Evolutionary conservation across 92 coral and sea anemone species (phyloP).

Genomic region (Nematostella vectensis): DNA sequence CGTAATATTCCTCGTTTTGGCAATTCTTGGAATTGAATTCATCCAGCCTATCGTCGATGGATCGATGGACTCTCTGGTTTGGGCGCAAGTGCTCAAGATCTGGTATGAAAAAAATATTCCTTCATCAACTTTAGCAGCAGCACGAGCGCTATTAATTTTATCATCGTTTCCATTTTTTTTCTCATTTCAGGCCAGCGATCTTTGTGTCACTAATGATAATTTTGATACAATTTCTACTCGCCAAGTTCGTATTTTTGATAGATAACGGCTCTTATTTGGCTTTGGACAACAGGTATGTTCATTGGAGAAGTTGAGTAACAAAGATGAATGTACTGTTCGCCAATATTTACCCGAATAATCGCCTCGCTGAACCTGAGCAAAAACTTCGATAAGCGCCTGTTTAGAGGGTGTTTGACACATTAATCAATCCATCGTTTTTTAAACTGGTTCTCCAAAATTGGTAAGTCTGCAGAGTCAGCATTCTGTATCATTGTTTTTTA

Average conservation of each 20-base stretch:
- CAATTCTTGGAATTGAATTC: conserved; percentile 31
- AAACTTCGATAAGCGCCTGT: no score
- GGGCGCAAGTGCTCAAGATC: not conserved
- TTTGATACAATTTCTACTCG: conserved; percentile 38
- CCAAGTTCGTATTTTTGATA: conserved; percentile 58
- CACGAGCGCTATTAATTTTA: no score
- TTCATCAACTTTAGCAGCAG: no score
- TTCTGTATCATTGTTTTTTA: no score
- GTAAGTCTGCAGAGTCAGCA: no score
- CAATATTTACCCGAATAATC: no score
- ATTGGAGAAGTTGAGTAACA: no score
- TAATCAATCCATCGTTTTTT: no score
- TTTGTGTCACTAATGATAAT: conserved; percentile 37
- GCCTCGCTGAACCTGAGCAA: no score
- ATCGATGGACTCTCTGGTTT: conserved; percentile 23
- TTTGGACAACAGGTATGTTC: conserved; percentile 72
- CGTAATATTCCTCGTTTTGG: conserved; percentile 12
- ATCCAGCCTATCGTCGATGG: conserved; percentile 38
- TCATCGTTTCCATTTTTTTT: conserved; percentile 4
- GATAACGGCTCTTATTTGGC: conserved; percentile 52
- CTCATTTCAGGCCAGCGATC: conserved; percentile 68
- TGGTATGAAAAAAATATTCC: conserved; percentile 38
- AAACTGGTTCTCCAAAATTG: no score
- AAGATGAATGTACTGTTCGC: no score
- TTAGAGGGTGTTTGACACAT: no score